These are phyloP conservation scores for Gallinago media DNA, from an alignment of 2,113 vertebrate species.

Conservation along the genomic window DNA sequence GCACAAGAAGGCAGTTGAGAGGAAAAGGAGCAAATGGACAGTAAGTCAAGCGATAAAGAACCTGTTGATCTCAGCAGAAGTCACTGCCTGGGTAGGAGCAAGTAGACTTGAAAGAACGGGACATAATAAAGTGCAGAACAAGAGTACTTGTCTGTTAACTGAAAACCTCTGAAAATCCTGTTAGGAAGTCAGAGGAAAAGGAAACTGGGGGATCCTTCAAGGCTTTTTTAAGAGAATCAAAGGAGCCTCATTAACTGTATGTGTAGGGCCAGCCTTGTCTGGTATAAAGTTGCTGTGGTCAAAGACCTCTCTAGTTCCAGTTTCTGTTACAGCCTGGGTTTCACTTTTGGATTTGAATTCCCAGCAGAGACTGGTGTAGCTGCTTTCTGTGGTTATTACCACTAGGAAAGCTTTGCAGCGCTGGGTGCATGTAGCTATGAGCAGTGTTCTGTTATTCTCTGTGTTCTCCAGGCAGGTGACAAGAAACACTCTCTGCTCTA, in stretches of 20 bases:
- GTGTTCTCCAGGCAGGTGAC: neutral
- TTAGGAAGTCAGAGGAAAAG: neutral
- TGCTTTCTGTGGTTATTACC: neutral
- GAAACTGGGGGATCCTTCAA: neutral
- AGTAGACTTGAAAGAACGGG: neutral
- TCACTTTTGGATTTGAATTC: neutral
- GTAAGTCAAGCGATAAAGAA: neutral
- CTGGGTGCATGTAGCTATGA: fast-evolving
- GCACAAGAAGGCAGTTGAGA: neutral
- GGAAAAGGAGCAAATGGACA: neutral
- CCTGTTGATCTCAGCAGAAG: neutral
- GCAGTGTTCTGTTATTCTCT: neutral
- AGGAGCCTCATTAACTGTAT: neutral
- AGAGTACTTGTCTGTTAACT: neutral
- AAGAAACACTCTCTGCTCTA: neutral
- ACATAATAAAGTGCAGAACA: neutral
- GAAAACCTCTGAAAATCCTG: neutral
- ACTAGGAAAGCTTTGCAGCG: neutral
- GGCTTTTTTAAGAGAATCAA: neutral
- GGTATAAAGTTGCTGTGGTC: neutral
- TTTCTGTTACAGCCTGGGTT: neutral
- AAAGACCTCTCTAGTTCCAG: neutral
- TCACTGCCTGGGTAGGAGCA: neutral
- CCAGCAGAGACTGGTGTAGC: neutral
- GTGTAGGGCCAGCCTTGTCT: neutral